phyloP scores from a whole-genome alignment of 2,888 invertebrate genomes.

The Sinhomidia bicolor region DNA sequence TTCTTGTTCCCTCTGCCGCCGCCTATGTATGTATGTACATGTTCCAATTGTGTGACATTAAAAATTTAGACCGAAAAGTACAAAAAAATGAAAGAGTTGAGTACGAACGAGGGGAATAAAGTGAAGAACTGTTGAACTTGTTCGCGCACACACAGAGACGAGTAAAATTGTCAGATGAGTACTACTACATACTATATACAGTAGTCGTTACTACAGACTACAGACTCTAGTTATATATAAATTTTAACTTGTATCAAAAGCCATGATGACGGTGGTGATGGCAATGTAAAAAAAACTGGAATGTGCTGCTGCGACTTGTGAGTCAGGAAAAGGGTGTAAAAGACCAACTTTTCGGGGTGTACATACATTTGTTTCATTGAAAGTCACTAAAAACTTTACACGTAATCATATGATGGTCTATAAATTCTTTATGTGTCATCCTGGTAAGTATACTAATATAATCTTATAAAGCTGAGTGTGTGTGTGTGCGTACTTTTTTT shows the following conservation, averaged over 20 bases:
- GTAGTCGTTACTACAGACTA: too few relatives aligned
- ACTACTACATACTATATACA: too few relatives aligned
- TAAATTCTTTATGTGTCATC: slow-evolving; percentile 6
- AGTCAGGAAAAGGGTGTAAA: slow-evolving; percentile 7
- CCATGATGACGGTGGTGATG: background rate
- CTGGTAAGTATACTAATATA: too few relatives aligned
- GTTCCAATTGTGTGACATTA: slow-evolving; percentile 78
- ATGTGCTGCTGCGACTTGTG: background rate
- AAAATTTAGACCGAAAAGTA: slow-evolving; percentile 77
- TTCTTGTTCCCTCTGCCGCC: slow-evolving; percentile 52
- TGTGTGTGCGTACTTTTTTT: background rate
- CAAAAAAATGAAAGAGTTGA: slow-evolving; percentile 53
- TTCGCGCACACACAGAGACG: slow-evolving; percentile 1
- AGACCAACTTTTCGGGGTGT: background rate
- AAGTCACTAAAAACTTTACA: slow-evolving; percentile 16
- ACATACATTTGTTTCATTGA: slow-evolving; percentile 7
- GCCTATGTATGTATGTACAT: too few relatives aligned
- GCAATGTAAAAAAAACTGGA: background rate
- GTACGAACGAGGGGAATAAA: slow-evolving; percentile 57
- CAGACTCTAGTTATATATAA: background rate
- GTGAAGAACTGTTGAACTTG: background rate
- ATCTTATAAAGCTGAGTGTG: too few relatives aligned
- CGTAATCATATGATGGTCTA: slow-evolving; percentile 20
- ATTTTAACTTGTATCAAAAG: too few relatives aligned
- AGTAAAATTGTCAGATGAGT: slow-evolving; percentile 8